phyloP scores from a whole-genome alignment of 2,888 invertebrate species.

The Lucinisca nassula region DNA sequence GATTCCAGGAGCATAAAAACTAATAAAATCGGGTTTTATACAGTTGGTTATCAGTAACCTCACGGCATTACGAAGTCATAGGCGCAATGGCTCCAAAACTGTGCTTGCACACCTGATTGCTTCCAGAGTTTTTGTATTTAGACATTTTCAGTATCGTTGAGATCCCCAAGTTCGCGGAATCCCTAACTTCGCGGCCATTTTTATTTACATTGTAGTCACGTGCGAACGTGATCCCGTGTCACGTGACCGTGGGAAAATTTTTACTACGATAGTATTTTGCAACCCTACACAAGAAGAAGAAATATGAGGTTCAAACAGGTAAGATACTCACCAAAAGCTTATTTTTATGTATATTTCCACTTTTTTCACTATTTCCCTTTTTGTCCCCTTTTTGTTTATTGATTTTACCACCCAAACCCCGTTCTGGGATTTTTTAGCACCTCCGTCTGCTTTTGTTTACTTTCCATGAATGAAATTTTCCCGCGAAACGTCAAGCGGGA shows the following conservation, averaged over 20 bases:
- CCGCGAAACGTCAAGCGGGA: not conserved
- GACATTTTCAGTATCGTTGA: too few species aligned
- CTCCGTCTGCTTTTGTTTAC: not conserved
- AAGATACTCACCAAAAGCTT: not conserved
- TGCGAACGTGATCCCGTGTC: not conserved
- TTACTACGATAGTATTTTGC: not conserved
- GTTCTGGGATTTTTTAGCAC: not conserved
- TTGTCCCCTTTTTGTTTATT: not conserved
- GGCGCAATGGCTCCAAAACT: too few species aligned
- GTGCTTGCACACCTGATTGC: too few species aligned
- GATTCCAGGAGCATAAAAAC: too few species aligned
- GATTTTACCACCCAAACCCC: not conserved
- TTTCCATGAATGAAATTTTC: not conserved
- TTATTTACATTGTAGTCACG: conserved; percentile 1
- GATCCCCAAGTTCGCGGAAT: not conserved
- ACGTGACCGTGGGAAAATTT: not conserved
- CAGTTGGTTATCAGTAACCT: too few species aligned
- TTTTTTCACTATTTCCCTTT: not conserved
- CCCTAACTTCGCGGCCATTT: not conserved
- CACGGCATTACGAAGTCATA: too few species aligned
- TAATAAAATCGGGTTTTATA: too few species aligned
- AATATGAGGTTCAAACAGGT: conserved; percentile 18
- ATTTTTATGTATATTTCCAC: not conserved
- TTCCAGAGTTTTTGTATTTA: too few species aligned
- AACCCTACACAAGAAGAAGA: not conserved